Conservation (phyloP, 2,888 invertebrate species). For the Sthenelais limicola region DNA sequence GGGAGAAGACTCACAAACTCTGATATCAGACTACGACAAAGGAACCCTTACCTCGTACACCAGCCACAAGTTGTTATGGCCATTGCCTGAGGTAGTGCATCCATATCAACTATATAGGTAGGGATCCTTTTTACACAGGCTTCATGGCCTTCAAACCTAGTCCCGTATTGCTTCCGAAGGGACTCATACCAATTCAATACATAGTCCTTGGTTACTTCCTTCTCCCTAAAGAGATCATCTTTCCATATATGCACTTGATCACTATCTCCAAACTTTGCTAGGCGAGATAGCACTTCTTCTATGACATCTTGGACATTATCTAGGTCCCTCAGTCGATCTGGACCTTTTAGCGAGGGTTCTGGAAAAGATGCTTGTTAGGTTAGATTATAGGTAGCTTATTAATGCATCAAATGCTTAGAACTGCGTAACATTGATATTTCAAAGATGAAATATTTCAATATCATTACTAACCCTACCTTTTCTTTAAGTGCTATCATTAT, state of each 20-base stretch:
- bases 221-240: constrained; percentile 31
- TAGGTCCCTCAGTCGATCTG: constrained; percentile 7
- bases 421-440: too few species aligned
- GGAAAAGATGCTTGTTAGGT: too few species aligned
- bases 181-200: constrained; percentile 21
- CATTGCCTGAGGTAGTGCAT: constrained; percentile 41
- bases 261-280: constrained; percentile 22
- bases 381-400: too few species aligned
- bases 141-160: constrained; percentile 46
- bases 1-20: too few species aligned
- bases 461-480: too few species aligned
- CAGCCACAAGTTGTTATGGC: constrained; percentile 43
- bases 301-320: constrained; percentile 30
- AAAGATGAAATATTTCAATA: too few species aligned
- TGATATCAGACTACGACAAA: not conserved
- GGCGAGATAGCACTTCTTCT: constrained; percentile 23
- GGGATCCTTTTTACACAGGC: constrained; percentile 47
- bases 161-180: constrained; percentile 44
- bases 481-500: too few species aligned
- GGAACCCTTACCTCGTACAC: constrained; percentile 44
- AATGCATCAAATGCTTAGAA: too few species aligned
- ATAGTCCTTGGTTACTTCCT: constrained; percentile 31
- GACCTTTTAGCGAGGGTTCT: constrained; percentile 12
- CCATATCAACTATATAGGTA: constrained; percentile 42
- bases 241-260: constrained; percentile 27